Conservation (phyloP, 1,140 invertebrate species). For the Belonocnema kinseyi region DNA sequence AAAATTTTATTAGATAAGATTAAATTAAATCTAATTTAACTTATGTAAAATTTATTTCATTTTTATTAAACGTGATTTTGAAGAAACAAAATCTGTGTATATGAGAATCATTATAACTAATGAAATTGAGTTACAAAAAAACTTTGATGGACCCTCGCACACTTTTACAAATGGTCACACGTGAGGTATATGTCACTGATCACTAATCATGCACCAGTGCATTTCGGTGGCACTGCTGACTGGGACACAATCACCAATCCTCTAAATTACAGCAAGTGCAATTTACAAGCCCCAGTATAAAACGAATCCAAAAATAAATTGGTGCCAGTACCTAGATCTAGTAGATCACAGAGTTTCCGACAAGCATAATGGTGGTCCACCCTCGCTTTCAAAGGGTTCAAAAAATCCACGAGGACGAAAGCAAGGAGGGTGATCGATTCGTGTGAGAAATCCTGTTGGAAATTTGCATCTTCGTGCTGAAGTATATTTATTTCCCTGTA, state of each 20-base stretch:
- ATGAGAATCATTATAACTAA: too few relatives aligned
- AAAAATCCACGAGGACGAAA: constrained; percentile 36
- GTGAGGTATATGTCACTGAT: constrained; percentile 2
- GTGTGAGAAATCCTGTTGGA: constrained; percentile 43
- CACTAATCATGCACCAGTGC: constrained; percentile 38
- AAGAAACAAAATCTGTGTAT: too few relatives aligned
- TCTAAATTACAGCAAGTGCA: constrained; percentile 67
- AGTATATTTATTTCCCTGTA: background rate
- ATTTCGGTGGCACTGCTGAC: constrained; percentile 56
- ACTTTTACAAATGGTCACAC: background rate
- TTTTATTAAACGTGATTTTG: too few relatives aligned
- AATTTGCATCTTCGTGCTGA: constrained; percentile 45
- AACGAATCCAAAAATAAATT: constrained; percentile 71
- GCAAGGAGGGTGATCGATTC: constrained; percentile 40
- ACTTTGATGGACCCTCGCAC: too few relatives aligned
- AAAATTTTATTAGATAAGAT: too few relatives aligned
- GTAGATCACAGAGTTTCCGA: constrained; percentile 46
- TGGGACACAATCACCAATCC: constrained; percentile 51
- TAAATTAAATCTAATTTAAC: too few relatives aligned
- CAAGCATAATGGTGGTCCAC: constrained; percentile 53
- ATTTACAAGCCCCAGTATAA: constrained; percentile 67
- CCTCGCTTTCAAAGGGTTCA: constrained; percentile 47
- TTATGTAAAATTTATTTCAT: too few relatives aligned
- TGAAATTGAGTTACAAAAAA: too few relatives aligned
- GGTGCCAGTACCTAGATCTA: constrained; percentile 54